phyloP scores from a whole-genome alignment of 2,113 vertebrate species.

The Aptenodytes forsteri region DNA sequence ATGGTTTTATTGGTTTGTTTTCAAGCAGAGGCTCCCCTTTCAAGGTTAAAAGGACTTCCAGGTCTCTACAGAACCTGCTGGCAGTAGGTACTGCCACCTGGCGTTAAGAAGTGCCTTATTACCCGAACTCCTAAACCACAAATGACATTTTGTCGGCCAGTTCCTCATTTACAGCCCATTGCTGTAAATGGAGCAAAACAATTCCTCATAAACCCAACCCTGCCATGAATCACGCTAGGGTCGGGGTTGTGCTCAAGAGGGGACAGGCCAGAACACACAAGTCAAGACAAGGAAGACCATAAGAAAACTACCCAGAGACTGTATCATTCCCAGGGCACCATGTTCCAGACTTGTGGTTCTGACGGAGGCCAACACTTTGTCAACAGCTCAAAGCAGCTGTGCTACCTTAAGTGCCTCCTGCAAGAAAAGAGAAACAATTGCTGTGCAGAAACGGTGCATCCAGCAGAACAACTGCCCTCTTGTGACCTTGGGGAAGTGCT shows the following conservation, averaged over 20 bases:
- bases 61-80: accelerated
- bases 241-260: not conserved
- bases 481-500: not conserved
- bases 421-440: not conserved
- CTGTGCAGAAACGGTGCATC: accelerated
- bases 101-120: not conserved
- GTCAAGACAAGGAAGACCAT: too few species aligned
- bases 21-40: not conserved
- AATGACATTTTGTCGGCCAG: not conserved
- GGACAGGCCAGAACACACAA: not conserved
- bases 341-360: not conserved
- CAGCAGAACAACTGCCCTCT: not conserved
- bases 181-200: not conserved
- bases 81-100: constrained; percentile 10
- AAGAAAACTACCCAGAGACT: not conserved
- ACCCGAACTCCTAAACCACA: accelerated
- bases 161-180: not conserved
- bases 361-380: not conserved
- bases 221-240: not conserved
- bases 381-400: not conserved
- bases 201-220: not conserved
- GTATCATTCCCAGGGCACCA: not conserved
- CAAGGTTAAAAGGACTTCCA: not conserved
- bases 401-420: not conserved
- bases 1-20: not conserved